phyloP scores from a whole-genome alignment of 2,113 vertebrate species.

The Lepus americanus region DNA sequence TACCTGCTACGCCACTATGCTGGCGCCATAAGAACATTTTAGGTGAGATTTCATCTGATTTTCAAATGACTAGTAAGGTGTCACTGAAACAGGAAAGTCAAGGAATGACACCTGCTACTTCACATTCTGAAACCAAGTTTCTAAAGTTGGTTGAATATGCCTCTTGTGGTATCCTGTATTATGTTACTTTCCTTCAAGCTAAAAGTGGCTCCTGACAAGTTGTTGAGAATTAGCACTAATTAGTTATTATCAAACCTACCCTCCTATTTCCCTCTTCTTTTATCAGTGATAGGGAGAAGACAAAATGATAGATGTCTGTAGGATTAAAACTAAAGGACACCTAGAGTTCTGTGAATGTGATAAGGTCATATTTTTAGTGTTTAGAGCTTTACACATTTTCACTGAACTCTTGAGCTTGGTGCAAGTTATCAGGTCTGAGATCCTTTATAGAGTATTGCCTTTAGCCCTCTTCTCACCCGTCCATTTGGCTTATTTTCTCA shows the following conservation, averaged over 20 bases:
- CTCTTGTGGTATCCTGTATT: neutral
- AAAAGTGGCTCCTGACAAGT: constrained; percentile 34
- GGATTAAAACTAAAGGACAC: neutral
- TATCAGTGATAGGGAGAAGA: neutral
- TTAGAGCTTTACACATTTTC: constrained; percentile 43
- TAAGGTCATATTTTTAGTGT: constrained; percentile 27
- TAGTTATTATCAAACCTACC: constrained; percentile 29
- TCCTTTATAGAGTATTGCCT: neutral
- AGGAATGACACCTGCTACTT: constrained; percentile 53
- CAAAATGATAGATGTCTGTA: constrained; percentile 42
- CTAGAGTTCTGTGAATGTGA: constrained; percentile 26
- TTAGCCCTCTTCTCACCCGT: neutral
- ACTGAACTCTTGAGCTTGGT: constrained; percentile 20
- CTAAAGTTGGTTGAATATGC: constrained; percentile 48
- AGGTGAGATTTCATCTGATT: constrained; percentile 27
- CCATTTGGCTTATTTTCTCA: neutral
- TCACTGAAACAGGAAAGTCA: constrained; percentile 17
- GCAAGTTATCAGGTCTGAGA: neutral
- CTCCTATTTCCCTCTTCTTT: constrained; percentile 4
- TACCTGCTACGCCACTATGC: too few species aligned
- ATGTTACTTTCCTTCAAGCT: constrained; percentile 5
- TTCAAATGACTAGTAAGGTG: constrained; percentile 45
- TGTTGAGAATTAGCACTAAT: constrained; percentile 52
- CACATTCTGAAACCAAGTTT: constrained; percentile 7
- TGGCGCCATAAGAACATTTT: neutral